These are phyloP conservation scores for Diloba caeruleocephala DNA, from an alignment of 2,888 invertebrate species.

Conservation along the genomic window DNA sequence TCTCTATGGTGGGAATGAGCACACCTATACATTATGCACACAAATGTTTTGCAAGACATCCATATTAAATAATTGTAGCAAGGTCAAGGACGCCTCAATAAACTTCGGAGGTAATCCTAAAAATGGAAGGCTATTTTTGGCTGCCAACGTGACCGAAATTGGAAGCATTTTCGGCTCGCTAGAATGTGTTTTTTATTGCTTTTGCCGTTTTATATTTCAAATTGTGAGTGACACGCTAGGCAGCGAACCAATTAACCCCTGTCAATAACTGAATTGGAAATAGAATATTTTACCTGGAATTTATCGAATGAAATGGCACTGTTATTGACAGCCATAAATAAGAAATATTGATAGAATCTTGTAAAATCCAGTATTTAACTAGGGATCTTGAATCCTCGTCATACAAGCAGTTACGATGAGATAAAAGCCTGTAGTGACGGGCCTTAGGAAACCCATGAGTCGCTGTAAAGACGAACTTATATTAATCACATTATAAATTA, in stretches of 20 bases:
- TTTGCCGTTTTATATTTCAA: slow-evolving; percentile 33
- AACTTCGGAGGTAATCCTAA: background rate
- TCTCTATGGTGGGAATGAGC: slow-evolving; percentile 69
- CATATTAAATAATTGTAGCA: slow-evolving; percentile 38
- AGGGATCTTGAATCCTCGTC: no score
- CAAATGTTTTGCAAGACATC: slow-evolving; percentile 38
- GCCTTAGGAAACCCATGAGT: no score
- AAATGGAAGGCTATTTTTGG: slow-evolving; percentile 19
- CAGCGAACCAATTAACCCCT: slow-evolving; percentile 30
- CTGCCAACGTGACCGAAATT: slow-evolving; percentile 17
- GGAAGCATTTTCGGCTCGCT: slow-evolving; percentile 19
- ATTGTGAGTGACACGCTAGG: slow-evolving; percentile 22
- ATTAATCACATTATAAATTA: no score
- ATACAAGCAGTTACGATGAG: no score
- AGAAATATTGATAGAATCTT: background rate
- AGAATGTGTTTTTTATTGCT: slow-evolving; percentile 26
- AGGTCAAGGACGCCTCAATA: slow-evolving; percentile 43
- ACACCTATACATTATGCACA: slow-evolving; percentile 53
- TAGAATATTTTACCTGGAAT: slow-evolving; percentile 16
- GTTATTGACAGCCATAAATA: background rate
- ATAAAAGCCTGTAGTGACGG: no score
- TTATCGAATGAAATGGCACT: slow-evolving; percentile 11
- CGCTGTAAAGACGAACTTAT: no score
- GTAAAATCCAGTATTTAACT: no score
- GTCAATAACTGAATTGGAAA: slow-evolving; percentile 28